Evolutionary conservation across 1,140 invertebrate species (phyloP).

Genomic region (Trinorchestia longiramus): DNA sequence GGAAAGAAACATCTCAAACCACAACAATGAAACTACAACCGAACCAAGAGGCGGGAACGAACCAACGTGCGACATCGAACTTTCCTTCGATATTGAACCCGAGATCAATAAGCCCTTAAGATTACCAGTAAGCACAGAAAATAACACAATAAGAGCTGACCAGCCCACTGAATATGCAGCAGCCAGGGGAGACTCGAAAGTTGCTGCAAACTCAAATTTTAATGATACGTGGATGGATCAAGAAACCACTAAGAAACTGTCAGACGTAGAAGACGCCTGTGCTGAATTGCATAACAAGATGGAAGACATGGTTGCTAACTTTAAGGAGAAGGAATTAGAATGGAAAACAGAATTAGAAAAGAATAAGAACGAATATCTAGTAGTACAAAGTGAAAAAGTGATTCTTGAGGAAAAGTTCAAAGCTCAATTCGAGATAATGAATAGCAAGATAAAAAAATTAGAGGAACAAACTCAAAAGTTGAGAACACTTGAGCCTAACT

Average conservation of each 20-base stretch:
- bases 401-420: constrained; percentile 32
- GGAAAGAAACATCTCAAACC: background rate
- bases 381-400: constrained; percentile 14
- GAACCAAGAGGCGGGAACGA: background rate
- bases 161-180: background rate
- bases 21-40: background rate
- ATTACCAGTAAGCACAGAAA: background rate
- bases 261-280: background rate
- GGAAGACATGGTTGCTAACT: background rate
- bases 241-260: background rate
- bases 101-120: background rate
- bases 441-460: constrained; percentile 3
- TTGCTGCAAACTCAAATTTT: background rate
- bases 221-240: background rate
- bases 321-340: constrained; percentile 19
- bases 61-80: background rate
- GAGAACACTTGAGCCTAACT: background rate
- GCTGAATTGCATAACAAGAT: background rate
- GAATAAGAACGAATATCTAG: constrained; percentile 18
- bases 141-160: background rate
- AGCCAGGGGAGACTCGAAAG: background rate
- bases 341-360: constrained; percentile 8
- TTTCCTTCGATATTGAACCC: background rate
- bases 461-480: constrained; percentile 4
- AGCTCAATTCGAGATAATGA: constrained; percentile 27